These are phyloP conservation scores for Hemiprocne comata DNA, from an alignment of 2,113 vertebrate species.

Conservation along the genomic window DNA sequence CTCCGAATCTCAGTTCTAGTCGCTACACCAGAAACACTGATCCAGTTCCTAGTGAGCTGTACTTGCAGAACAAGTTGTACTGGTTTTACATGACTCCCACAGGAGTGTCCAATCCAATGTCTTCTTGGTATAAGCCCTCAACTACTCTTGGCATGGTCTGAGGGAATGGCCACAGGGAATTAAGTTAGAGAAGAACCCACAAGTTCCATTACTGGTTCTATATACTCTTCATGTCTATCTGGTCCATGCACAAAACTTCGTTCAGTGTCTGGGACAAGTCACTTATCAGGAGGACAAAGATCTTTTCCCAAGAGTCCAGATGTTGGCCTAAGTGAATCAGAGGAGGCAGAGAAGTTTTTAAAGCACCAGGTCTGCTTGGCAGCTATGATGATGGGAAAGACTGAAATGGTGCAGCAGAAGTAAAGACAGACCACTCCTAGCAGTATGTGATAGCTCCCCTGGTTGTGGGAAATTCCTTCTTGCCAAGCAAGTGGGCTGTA, in stretches of 20 bases:
- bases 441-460: background rate
- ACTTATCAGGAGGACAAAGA: background rate
- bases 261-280: background rate
- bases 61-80: background rate
- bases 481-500: background rate
- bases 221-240: background rate
- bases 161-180: background rate
- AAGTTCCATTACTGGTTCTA: background rate
- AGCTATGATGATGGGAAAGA: background rate
- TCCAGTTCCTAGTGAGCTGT: background rate
- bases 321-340: background rate
- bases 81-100: background rate
- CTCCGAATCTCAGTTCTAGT: background rate
- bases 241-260: background rate
- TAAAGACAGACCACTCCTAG: background rate
- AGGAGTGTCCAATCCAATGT: background rate
- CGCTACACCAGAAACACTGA: rapidly evolving
- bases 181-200: background rate
- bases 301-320: background rate
- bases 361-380: background rate
- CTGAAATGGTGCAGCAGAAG: background rate
- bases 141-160: background rate
- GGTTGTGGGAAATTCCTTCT: background rate
- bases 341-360: background rate
- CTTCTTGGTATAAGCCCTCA: background rate